These are phyloP conservation scores for Epizoanthus illoricatus DNA, from an alignment of 92 coral and sea anemone species.

Conservation along the genomic window DNA sequence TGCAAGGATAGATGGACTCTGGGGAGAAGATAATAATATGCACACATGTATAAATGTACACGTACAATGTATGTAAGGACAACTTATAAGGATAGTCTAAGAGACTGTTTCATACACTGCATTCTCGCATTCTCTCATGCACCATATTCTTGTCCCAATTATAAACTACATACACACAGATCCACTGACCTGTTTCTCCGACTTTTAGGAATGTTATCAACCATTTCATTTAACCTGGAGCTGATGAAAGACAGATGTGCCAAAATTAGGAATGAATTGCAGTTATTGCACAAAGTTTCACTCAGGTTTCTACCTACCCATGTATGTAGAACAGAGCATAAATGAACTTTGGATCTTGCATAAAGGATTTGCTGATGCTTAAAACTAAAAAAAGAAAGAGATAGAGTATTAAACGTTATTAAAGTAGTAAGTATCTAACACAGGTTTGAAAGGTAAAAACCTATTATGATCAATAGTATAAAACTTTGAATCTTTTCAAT, in stretches of 20 bases:
- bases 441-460: too few relatives aligned
- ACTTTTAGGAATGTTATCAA: slow-evolving; percentile 89
- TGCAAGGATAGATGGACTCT: too few relatives aligned
- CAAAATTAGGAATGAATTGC: neutral
- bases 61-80: too few relatives aligned
- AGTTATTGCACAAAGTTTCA: neutral
- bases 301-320: slow-evolving; percentile 69
- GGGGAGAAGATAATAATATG: too few relatives aligned
- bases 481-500: too few relatives aligned
- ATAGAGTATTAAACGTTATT: neutral
- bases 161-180: neutral
- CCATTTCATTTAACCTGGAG: slow-evolving; percentile 86
- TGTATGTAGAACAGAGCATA: slow-evolving; percentile 89
- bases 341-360: slow-evolving; percentile 85
- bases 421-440: too few relatives aligned
- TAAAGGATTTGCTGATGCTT: slow-evolving; percentile 70
- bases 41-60: too few relatives aligned
- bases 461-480: too few relatives aligned
- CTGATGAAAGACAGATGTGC: slow-evolving; percentile 33
- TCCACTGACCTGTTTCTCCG: slow-evolving; percentile 85
- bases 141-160: neutral
- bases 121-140: neutral
- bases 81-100: too few relatives aligned
- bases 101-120: too few relatives aligned
- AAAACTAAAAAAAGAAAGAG: slow-evolving; percentile 65